Base-by-base conservation (phyloP, 2,797 vertebrate genomes). In the Nyctalus aviator region DNA sequence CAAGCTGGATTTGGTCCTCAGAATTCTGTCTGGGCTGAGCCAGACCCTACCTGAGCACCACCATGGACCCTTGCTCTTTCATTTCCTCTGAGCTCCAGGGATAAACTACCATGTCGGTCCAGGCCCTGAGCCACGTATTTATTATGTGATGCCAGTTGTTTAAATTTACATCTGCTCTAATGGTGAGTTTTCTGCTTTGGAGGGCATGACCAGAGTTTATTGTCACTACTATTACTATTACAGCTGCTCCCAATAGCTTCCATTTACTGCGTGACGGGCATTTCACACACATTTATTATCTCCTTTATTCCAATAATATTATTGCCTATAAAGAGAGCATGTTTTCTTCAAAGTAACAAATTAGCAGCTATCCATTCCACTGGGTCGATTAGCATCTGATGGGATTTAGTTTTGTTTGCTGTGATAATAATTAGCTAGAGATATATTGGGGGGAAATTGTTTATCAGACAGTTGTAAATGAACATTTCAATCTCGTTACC, bases 341-440 rank as follows among this genome's bases (percentile, higher is more conserved):
- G 64, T 77, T 89, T 91, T 84, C 76, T 84, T 68, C 62, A 87
- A 46, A 20, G 46, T 72, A 87, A n/a, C 77, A 76, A 73, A 87
- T 71, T 71, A 88, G 77, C 89, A 82, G 44, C 78, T 83, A 0
- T 84, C 84, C 64, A 59, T 84, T n/a, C 64, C 69, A 30, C 35
- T 27, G 46, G 53, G 27, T 83, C 57, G 59, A 0, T 84, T 85
- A 95, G 69, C 84, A 46, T 84, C 86, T 62, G 87, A 50, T 84
- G 27, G 59, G 90, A 84, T 88, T 92, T 84, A 12, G 64, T 88
- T 95, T 78, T 91, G 50, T 82, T 93, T 82, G 62, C 68, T 30
- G 35, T 73, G 83, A 75, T 87, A n/a, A 32, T 87, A 84, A 93
- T 78, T 68, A 89, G 62, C 83, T 68, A 18, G 91, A 72, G 73